Conservation (phyloP, 2,888 invertebrate genomes). For the Stenoptilia bipunctidactyla region DNA sequence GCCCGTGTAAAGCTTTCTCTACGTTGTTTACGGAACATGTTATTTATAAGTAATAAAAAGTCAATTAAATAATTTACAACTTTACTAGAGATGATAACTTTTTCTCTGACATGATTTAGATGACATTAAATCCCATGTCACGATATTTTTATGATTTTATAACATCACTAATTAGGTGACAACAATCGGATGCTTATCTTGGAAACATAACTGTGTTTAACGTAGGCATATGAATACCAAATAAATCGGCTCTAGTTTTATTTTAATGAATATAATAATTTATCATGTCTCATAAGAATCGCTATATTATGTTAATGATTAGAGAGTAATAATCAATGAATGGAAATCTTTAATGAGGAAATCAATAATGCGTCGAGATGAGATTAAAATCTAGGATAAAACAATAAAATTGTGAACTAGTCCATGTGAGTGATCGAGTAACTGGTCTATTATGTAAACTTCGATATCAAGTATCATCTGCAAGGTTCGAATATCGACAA, state of each 20-base stretch:
- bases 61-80: no score
- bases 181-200: neutral
- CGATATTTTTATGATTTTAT: no score
- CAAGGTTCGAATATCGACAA: neutral
- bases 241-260: conserved; percentile 6
- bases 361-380: conserved; percentile 29
- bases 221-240: conserved; percentile 3
- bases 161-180: no score
- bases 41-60: no score
- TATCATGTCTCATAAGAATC: conserved; percentile 10
- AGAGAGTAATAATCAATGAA: conserved; percentile 23
- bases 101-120: conserved; percentile 4
- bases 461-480: neutral
- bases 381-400: conserved; percentile 34
- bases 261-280: conserved; percentile 1
- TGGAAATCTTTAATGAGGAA: conserved; percentile 26
- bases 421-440: conserved; percentile 13
- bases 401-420: conserved; percentile 40
- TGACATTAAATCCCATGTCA: neutral
- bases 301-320: conserved; percentile 20
- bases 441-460: neutral
- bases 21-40: no score
- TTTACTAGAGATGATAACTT: neutral
- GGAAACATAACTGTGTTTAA: neutral
- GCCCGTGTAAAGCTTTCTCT: no score